phyloP scores from a whole-genome alignment of 2,113 vertebrate genomes.

The Podarcis muralis region DNA sequence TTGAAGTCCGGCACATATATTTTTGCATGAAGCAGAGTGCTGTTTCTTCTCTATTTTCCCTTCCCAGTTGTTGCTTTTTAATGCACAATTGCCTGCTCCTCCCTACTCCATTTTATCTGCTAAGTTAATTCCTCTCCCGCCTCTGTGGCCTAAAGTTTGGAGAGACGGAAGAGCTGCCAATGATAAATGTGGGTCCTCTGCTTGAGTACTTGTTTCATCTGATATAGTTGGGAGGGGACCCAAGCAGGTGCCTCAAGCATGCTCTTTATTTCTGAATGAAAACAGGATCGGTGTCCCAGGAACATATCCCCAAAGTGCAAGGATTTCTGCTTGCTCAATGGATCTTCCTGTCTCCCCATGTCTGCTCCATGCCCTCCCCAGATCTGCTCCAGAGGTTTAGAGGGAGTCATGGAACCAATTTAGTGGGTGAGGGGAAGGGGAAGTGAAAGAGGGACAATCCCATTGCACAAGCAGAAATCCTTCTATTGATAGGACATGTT shows the following conservation, averaged over 20 bases:
- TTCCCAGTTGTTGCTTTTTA: rapidly evolving
- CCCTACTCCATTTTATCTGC: rapidly evolving
- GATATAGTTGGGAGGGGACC: background rate
- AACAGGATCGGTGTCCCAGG: background rate
- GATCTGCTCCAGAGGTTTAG: too few species aligned
- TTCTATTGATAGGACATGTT: too few species aligned
- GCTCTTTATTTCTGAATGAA: background rate
- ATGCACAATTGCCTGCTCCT: background rate
- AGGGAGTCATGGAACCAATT: too few species aligned
- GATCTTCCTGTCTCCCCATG: too few species aligned
- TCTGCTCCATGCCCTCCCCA: too few species aligned
- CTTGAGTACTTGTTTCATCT: background rate
- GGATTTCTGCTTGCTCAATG: too few species aligned
- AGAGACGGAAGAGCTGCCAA: background rate
- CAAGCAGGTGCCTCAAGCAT: background rate
- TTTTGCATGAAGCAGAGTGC: rapidly evolving
- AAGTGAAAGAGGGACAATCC: too few species aligned
- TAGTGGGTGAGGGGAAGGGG: too few species aligned
- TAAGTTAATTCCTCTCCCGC: rapidly evolving
- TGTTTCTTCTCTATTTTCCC: rapidly evolving
- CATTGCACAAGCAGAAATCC: too few species aligned
- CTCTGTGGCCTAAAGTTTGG: background rate
- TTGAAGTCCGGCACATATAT: rapidly evolving
- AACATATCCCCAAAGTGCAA: too few species aligned
- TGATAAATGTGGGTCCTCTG: background rate